Evolutionary conservation across 2,888 invertebrate species (phyloP).

Genomic region (Coremacera marginata): DNA sequence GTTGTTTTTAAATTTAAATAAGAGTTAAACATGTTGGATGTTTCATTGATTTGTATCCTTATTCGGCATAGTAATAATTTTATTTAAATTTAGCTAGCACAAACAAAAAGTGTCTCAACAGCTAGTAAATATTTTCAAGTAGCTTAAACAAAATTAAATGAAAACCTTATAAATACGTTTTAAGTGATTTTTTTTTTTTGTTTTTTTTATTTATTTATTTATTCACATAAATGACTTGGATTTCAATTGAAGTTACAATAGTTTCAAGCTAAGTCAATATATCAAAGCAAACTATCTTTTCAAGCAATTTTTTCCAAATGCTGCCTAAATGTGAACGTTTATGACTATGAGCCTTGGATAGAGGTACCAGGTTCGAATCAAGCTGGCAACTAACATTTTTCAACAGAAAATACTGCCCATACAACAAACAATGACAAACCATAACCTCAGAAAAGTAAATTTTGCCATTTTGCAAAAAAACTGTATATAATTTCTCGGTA

Average conservation of each 20-base stretch:
- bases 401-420: too few relatives aligned
- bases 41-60: slow-evolving; percentile 27
- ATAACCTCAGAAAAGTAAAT: too few relatives aligned
- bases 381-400: too few relatives aligned
- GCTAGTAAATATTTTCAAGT: slow-evolving; percentile 48
- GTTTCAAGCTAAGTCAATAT: not conserved
- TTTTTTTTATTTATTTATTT: slow-evolving; percentile 6
- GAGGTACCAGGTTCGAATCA: too few relatives aligned
- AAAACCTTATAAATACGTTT: not conserved
- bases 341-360: too few relatives aligned
- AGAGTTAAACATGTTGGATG: slow-evolving; percentile 13
- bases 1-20: slow-evolving; percentile 19
- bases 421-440: too few relatives aligned
- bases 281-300: not conserved
- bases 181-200: not conserved
- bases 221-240: too few relatives aligned
- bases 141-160: not conserved
- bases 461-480: too few relatives aligned
- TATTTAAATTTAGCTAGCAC: not conserved
- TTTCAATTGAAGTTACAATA: too few relatives aligned
- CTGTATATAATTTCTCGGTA: too few relatives aligned
- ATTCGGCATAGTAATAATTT: not conserved
- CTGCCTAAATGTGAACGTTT: too few relatives aligned
- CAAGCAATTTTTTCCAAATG: too few relatives aligned
- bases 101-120: slow-evolving; percentile 62